phyloP scores from a whole-genome alignment of 2,888 invertebrate species.

The Pheosia gnoma region DNA sequence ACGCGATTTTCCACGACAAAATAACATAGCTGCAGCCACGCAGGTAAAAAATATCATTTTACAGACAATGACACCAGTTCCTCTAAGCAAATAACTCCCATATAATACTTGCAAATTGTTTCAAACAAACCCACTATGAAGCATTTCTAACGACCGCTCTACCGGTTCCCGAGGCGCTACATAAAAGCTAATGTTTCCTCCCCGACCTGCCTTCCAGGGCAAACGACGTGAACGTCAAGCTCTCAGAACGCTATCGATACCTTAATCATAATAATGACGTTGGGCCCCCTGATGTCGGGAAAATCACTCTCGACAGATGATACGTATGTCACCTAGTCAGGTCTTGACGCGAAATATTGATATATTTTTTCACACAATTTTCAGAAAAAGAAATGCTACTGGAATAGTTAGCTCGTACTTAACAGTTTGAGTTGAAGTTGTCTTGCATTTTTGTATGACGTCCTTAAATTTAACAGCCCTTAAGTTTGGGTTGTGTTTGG shows the following conservation, averaged over 20 bases:
- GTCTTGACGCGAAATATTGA: constrained; percentile 11
- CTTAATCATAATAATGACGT: constrained; percentile 27
- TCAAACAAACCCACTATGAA: neutral
- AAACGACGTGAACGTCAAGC: neutral
- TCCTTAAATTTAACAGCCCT: no score
- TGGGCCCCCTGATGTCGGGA: constrained; percentile 9
- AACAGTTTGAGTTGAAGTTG: no score
- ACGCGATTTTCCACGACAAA: no score
- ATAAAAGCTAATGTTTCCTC: constrained; percentile 3
- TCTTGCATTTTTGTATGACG: no score
- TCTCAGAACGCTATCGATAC: constrained; percentile 13
- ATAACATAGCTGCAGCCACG: no score
- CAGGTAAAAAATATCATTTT: neutral
- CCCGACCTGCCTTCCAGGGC: neutral
- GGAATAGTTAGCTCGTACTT: no score
- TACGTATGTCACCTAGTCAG: constrained; percentile 14
- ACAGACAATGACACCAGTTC: neutral
- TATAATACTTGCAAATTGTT: neutral
- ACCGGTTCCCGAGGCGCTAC: neutral
- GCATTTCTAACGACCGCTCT: neutral
- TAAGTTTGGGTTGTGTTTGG: no score
- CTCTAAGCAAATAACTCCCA: neutral
- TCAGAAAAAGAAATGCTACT: no score
- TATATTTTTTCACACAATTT: neutral
- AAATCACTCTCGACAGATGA: constrained; percentile 18